Evolutionary conservation across 2,888 invertebrate genomes (phyloP).

Genomic region (Megalurothrips usitatus): DNA sequence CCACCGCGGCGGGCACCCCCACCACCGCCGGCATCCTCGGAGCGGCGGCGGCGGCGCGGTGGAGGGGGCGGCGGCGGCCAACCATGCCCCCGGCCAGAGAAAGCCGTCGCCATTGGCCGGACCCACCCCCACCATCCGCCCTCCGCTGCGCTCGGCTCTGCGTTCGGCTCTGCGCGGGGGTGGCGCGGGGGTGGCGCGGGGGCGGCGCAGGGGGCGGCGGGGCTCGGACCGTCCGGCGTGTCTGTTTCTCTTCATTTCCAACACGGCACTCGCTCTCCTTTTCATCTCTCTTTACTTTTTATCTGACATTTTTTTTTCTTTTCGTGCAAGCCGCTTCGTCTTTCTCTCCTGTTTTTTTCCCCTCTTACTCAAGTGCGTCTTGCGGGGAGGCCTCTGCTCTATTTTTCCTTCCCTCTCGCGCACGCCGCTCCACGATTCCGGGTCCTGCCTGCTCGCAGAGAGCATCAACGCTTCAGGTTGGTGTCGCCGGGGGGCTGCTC

Average conservation of each 20-base stretch:
- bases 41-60: neutral
- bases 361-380: neutral
- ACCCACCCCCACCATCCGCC: neutral
- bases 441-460: too few species aligned
- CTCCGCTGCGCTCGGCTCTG: neutral
- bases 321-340: neutral
- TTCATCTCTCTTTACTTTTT: neutral
- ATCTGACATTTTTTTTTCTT: neutral
- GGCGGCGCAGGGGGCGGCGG: neutral
- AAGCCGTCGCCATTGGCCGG: neutral
- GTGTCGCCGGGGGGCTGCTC: too few species aligned
- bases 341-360: neutral
- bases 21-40: neutral
- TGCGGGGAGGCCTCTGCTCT: neutral
- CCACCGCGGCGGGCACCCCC: neutral
- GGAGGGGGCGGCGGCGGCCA: neutral
- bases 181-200: too few species aligned
- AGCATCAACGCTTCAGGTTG: too few species aligned
- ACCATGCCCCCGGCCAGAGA: neutral
- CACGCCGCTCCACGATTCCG: neutral
- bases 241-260: conserved; percentile 10
- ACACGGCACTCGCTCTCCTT: neutral
- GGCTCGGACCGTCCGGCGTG: neutral
- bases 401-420: neutral
- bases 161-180: too few species aligned